Percentiles rank a stretch among this genome's conserved stretches.
Conservation (phyloP, 2,888 invertebrate species). For the Ischnus inquisitorius region DNA sequence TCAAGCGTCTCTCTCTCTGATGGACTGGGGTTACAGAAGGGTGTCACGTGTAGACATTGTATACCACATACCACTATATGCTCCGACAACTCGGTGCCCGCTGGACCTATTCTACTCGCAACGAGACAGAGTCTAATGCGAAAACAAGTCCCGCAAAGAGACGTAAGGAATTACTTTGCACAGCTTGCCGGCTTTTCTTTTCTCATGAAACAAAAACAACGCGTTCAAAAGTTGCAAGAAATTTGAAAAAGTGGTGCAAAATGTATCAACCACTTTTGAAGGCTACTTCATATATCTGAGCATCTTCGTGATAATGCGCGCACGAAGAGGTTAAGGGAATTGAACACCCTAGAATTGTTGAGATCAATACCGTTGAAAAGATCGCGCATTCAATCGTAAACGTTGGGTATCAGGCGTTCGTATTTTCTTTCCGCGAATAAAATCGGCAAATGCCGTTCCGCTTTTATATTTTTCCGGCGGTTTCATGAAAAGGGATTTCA, state of each 20-base stretch:
- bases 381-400: neutral
- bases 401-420: neutral
- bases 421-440: neutral
- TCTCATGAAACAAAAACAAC: neutral
- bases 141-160: conserved; percentile 22
- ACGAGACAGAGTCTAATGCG: conserved; percentile 49
- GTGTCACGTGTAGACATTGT: conserved; percentile 10
- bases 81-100: neutral
- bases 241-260: too few relatives aligned
- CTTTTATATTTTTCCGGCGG: conserved; percentile 5
- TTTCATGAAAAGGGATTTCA: neutral
- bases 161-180: conserved; percentile 52
- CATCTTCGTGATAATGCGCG: neutral
- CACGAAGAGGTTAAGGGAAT: conserved; percentile 9
- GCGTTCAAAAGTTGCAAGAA: too few relatives aligned
- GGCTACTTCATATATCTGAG: neutral
- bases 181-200: neutral
- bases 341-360: conserved; percentile 1
- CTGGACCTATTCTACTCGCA: conserved; percentile 7
- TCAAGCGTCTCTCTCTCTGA: conserved; percentile 32
- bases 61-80: neutral
- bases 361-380: neutral
- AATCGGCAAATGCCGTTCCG: neutral
- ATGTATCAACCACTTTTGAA: too few relatives aligned
- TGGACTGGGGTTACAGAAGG: conserved; percentile 59